phyloP scores from a whole-genome alignment of 2,888 invertebrate species.

The Nephrotoma flavescens region DNA sequence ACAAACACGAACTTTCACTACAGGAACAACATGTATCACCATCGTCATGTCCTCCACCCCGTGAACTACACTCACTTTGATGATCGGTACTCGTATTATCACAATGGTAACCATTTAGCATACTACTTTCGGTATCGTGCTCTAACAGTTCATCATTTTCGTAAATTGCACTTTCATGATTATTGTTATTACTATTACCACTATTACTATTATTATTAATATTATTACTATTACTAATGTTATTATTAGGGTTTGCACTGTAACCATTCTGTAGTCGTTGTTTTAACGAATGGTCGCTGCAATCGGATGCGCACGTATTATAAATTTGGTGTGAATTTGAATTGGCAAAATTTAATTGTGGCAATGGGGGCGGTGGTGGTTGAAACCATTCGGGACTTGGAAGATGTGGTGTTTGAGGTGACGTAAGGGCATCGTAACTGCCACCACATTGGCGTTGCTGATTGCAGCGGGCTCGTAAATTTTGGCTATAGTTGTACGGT shows the following conservation, averaged over 20 bases:
- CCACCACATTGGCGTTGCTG: conserved; percentile 18
- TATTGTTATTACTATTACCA: conserved; percentile 8
- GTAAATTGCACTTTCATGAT: conserved; percentile 17
- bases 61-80: conserved; percentile 31
- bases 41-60: conserved; percentile 30
- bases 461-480: conserved; percentile 14
- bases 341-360: conserved; percentile 8
- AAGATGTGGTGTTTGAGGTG: conserved; percentile 26
- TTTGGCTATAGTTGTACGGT: conserved; percentile 18
- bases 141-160: conserved; percentile 22
- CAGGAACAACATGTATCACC: conserved; percentile 46
- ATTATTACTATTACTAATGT: conserved; percentile 12
- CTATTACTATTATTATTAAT: conserved; percentile 12
- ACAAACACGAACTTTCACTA: conserved; percentile 46
- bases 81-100: conserved; percentile 28
- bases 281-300: conserved; percentile 28
- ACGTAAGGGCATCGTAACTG: conserved; percentile 30
- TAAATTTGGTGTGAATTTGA: conserved; percentile 26
- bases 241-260: conserved; percentile 13
- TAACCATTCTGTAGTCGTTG: conserved; percentile 17
- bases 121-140: conserved; percentile 1
- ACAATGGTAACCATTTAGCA: conserved; percentile 21
- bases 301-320: conserved; percentile 31
- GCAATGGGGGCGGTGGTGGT: conserved; percentile 17
- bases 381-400: conserved; percentile 29